phyloP scores from a whole-genome alignment of 2,797 vertebrate species.

The Leucoraja ocellata region DNA sequence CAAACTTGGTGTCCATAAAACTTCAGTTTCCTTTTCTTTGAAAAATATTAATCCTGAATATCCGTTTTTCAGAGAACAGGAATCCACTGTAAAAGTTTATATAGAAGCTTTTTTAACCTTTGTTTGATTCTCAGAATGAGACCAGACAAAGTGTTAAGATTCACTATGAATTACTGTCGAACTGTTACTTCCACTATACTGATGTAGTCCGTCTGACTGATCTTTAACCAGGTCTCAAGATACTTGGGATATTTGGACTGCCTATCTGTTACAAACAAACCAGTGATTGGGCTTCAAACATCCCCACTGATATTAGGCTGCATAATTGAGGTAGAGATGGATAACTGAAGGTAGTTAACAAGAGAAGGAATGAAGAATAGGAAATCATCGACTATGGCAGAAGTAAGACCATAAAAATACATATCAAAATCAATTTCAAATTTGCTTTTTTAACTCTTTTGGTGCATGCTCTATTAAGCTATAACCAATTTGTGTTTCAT shows the following conservation, averaged over 20 bases:
- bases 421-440: slow-evolving; percentile 5
- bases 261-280: neutral
- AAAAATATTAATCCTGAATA: neutral
- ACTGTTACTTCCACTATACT: neutral
- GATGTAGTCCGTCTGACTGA: neutral
- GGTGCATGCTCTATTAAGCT: too few species aligned
- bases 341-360: neutral
- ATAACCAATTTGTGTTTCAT: too few species aligned
- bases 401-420: neutral
- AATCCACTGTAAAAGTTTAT: neutral
- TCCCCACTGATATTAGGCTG: neutral
- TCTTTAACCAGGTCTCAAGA: neutral
- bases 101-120: neutral
- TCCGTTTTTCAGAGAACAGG: neutral
- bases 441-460: neutral
- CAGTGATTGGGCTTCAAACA: neutral
- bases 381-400: neutral
- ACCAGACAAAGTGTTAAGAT: neutral
- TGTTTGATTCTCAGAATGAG: neutral
- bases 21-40: neutral
- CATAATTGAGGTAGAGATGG: neutral
- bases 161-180: neutral
- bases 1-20: neutral
- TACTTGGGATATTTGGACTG: neutral
- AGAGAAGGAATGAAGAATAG: neutral